Conservation (phyloP, 1,140 invertebrate genomes). For the Megalopta genalis region DNA sequence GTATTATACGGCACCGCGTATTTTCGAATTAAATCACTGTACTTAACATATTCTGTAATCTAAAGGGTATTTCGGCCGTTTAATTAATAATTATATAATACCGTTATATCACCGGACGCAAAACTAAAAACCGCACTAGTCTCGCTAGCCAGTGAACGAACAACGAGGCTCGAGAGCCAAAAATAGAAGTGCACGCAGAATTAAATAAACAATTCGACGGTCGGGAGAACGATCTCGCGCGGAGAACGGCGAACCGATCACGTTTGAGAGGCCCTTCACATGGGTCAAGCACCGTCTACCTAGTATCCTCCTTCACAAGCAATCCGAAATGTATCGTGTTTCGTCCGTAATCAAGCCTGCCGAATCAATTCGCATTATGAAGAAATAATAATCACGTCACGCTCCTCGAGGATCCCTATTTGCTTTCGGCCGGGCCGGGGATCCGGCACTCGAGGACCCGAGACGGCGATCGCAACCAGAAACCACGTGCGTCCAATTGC, state of each 20-base stretch:
- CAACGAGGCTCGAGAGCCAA: background rate
- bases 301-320: slow-evolving; percentile 58
- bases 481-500: background rate
- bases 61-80: too few species aligned
- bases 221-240: slow-evolving; percentile 6
- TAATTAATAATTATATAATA: too few species aligned
- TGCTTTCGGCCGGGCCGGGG: background rate
- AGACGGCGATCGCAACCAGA: background rate
- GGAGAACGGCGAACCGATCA: slow-evolving; percentile 17
- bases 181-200: slow-evolving; percentile 5
- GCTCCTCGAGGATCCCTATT: slow-evolving; percentile 15
- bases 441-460: background rate
- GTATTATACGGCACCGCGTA: too few species aligned
- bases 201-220: slow-evolving; percentile 44
- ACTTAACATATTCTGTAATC: too few species aligned
- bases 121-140: too few species aligned
- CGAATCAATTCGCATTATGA: slow-evolving; percentile 6
- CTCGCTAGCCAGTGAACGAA: too few species aligned
- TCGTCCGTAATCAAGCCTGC: slow-evolving; percentile 44
- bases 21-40: too few species aligned
- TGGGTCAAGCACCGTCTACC: slow-evolving; percentile 56
- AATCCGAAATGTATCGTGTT: slow-evolving; percentile 57
- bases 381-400: slow-evolving; percentile 54
- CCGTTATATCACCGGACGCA: too few species aligned
- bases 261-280: slow-evolving; percentile 45